Evolutionary conservation across 2,113 vertebrate species (phyloP), one percentile per base, ranked within the genome.

Genomic region (Callipepla squamata): DNA sequence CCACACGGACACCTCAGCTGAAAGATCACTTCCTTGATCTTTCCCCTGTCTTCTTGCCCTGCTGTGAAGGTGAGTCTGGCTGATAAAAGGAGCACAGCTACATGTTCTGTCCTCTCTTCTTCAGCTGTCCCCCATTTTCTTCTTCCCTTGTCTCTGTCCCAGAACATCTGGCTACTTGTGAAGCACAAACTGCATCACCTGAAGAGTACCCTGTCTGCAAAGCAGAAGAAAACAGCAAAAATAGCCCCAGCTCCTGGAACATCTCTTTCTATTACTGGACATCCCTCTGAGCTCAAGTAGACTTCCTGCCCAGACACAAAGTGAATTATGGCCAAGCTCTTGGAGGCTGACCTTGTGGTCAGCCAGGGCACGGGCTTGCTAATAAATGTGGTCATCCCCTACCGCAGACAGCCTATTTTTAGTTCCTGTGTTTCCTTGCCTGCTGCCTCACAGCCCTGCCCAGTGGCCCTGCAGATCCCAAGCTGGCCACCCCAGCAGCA

Each of bases 191-290:
- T 61, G 16, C 17, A 42, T 75, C 80, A 81, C 55, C 65, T 0
- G 0, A 87, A 82, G 87, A 22, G 1, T 96, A 93, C 63, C 28
- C 51, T 85, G 12, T 73, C 81, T 87, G 68, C 51, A 83, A 68
- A 95, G 68, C 47, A 74, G 80, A 92, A 92, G 16, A 94, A 91
- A 93, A 78, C 61, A 74, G 75, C 32, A 75, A 83, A 94, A 96
- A 85, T 87, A 95, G 67, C 92, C 90, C 57, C 55, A 59, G 72
- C 80, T 93, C 62, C 87, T 92, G 91, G 85, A 94, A 91, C 44
- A 89, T 65, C 79, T 93, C 78, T 90, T 80, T 90, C 70, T 96
- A 67, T 96, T 96, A 93, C 94, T 95, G 95, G 94, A 96, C 85
- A 55, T 87, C 91, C 53, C 80, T 95, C 89, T 78, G 82, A 92